Conservation (phyloP, 2,888 invertebrate genomes). For the Tetropium fuscum region DNA sequence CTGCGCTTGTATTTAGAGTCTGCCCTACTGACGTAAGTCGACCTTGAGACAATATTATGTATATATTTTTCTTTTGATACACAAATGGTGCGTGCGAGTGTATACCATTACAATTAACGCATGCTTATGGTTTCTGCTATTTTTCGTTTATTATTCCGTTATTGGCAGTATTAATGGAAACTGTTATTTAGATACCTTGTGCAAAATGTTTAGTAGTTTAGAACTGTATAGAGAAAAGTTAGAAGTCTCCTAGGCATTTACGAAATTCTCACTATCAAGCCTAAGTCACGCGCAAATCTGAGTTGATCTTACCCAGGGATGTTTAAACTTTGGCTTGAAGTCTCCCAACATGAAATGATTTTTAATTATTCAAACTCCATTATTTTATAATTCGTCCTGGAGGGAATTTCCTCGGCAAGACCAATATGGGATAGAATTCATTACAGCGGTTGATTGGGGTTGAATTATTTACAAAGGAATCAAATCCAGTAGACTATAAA, state of each 20-base stretch:
- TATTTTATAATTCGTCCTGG: conserved; percentile 51
- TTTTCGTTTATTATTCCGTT: no score
- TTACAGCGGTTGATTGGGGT: conserved; percentile 48
- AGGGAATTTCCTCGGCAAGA: conserved; percentile 45
- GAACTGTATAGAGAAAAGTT: conserved; percentile 5
- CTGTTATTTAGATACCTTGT: no score
- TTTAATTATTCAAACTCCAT: conserved; percentile 51
- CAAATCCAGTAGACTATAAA: no score
- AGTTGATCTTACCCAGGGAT: conserved; percentile 46
- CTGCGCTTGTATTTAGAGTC: no score
- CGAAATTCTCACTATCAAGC: conserved; percentile 48
- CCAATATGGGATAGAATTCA: conserved; percentile 42
- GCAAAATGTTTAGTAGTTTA: neutral
- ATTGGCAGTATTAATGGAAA: no score
- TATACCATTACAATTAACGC: no score
- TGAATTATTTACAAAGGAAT: conserved; percentile 47
- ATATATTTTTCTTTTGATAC: no score
- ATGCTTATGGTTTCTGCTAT: no score
- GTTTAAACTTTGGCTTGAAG: conserved; percentile 49
- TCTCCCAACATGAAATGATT: conserved; percentile 33
- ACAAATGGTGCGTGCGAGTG: no score
- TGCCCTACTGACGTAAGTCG: no score
- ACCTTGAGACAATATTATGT: no score
- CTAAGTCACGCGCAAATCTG: conserved; percentile 51
- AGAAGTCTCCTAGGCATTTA: conserved; percentile 40